Evolutionary conservation across 2,113 vertebrate genomes (phyloP), one percentile per base, ranked within the genome.

Genomic region (Bos indicus): DNA sequence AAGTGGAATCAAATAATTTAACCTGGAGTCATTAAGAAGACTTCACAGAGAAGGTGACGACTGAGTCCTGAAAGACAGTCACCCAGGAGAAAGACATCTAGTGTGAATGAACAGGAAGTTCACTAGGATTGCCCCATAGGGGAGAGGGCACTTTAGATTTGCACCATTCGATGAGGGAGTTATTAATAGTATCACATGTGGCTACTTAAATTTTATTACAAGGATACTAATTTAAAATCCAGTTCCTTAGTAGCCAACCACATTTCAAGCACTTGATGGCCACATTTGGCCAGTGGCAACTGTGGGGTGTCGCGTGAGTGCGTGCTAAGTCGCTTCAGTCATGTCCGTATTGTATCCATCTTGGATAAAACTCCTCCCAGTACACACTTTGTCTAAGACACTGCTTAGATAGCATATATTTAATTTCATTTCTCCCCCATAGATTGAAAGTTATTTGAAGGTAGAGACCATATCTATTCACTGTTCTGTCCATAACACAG

Each of bases 161-260:
- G 15, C 1, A 83, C 16, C 1, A 0, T 26, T 15, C 3, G 3
- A 1, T 19, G 19, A 46, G 51, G 80, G 59, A 57, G 26, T 2
- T 71, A 23, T 40, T 71, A 60, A 43, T 33, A 12, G 3, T 30
- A 67, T 26, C 19, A 36, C 28, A 36, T 5, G 2, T 40, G 23
- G 25, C 71, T 84, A 48, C 60, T 77, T 83, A 15, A 59, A 74
- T 82, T 43, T 33, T 82, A 62, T 67, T 54, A 71, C 48, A 95
- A 90, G 46, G 26, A 51, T 51, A 82, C 33, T 26, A 25, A 89
- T 80, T 26, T 40, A 88, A 26, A 71, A 78, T 40, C 52, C 30
- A 92, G n/a, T 46, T 91, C 28, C 43, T 86, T 56, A 30, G 8
- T 36, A 86, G 17, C 21, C 74, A 71, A 51, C 16, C 54, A 33